phyloP scores from a whole-genome alignment of 2,888 invertebrate genomes.

The Pristionchus maxplancki region DNA sequence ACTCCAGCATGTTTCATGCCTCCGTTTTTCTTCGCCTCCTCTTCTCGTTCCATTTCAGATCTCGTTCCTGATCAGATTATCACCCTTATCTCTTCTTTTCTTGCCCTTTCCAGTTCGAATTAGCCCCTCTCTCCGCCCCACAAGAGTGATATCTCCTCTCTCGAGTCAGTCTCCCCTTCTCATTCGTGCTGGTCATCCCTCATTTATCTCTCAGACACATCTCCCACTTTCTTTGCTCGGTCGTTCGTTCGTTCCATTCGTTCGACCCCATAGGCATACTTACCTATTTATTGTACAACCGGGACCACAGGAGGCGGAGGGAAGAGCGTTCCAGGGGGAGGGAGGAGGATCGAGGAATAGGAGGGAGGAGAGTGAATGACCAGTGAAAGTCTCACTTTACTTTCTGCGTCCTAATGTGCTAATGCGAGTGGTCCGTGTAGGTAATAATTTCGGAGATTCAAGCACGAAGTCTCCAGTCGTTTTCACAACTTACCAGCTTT shows the following conservation, averaged over 20 bases:
- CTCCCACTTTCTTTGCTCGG: neutral
- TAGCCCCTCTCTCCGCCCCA: conserved; percentile 17
- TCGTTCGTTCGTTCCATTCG: neutral
- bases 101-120: conserved; percentile 30
- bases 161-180: neutral
- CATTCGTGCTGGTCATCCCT: conserved; percentile 9
- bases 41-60: conserved; percentile 15
- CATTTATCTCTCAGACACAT: conserved; percentile 38
- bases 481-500: neutral
- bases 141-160: neutral
- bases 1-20: neutral
- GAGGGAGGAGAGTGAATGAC: conserved; percentile 4
- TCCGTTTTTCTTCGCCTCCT: neutral
- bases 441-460: conserved; percentile 14
- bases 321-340: neutral
- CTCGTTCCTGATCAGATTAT: conserved; percentile 41
- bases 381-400: conserved; percentile 45
- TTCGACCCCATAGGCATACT: conserved; percentile 43
- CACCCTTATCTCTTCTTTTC: neutral
- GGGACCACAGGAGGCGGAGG: neutral
- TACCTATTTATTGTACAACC: conserved; percentile 40
- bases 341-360: neutral
- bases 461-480: neutral
- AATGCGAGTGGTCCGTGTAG: conserved; percentile 36
- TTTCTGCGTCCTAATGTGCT: conserved; percentile 19